These are phyloP conservation scores for Lichenostomus cassidix DNA, from an alignment of 2,113 vertebrate species.

Conservation along the genomic window DNA sequence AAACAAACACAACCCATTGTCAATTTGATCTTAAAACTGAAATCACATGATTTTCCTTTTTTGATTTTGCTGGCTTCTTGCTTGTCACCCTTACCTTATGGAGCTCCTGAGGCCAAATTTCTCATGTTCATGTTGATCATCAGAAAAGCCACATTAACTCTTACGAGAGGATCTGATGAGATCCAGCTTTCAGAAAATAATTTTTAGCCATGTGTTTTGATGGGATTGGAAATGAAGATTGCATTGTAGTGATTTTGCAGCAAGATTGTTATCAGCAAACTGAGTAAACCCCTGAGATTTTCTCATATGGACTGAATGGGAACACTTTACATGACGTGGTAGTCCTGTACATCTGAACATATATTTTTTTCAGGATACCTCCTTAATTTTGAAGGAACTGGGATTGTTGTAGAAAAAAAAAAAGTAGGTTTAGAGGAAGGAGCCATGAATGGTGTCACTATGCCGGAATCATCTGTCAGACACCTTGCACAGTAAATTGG, in stretches of 20 bases:
- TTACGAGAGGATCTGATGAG: neutral
- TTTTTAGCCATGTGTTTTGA: neutral
- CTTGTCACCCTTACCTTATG: neutral
- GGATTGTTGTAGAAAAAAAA: neutral
- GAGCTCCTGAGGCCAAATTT: neutral
- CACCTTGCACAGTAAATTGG: neutral
- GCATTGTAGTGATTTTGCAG: neutral
- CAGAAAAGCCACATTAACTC: neutral
- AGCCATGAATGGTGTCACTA: neutral
- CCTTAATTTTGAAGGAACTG: neutral
- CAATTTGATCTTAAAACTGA: neutral
- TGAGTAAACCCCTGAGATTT: neutral
- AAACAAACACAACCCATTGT: neutral
- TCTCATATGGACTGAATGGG: neutral
- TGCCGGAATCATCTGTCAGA: neutral
- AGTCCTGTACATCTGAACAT: neutral
- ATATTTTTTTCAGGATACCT: neutral
- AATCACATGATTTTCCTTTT: neutral
- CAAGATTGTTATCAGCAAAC: neutral
- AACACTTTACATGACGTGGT: neutral
- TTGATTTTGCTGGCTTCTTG: neutral
- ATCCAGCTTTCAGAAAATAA: neutral
- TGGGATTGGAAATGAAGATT: neutral
- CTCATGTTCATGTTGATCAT: neutral
- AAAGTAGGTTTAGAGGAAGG: neutral